phyloP scores from a whole-genome alignment of 2,113 vertebrate genomes.

The Melanerpes aurifrons region DNA sequence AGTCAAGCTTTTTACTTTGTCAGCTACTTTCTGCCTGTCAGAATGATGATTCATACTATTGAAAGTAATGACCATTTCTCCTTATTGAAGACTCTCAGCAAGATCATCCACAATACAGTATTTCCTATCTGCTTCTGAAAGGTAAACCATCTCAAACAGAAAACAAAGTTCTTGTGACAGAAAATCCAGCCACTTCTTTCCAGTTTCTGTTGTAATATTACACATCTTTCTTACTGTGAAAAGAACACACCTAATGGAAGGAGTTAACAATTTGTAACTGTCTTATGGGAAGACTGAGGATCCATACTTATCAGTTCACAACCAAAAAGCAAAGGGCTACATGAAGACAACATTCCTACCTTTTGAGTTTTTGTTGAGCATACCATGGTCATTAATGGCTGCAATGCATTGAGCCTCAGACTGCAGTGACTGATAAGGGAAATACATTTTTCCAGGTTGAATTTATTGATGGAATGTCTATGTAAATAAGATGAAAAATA shows the following conservation, averaged over 20 bases:
- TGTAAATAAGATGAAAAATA: not conserved
- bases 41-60: not conserved
- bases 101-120: not conserved
- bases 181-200: not conserved
- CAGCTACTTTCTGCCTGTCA: not conserved
- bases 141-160: not conserved
- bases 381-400: not conserved
- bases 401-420: not conserved
- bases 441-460: not conserved
- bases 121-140: not conserved
- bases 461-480: not conserved
- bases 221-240: not conserved
- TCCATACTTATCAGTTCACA: not conserved
- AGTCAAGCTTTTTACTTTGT: not conserved
- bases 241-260: not conserved
- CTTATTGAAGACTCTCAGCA: not conserved
- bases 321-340: not conserved
- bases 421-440: accelerated
- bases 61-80: not conserved
- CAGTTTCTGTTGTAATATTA: not conserved
- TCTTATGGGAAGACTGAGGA: not conserved
- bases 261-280: not conserved
- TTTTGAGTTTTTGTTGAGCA: not conserved
- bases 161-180: not conserved
- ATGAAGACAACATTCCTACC: not conserved